Conservation (phyloP, 1,140 invertebrate genomes). For the Drosophila burlai region DNA sequence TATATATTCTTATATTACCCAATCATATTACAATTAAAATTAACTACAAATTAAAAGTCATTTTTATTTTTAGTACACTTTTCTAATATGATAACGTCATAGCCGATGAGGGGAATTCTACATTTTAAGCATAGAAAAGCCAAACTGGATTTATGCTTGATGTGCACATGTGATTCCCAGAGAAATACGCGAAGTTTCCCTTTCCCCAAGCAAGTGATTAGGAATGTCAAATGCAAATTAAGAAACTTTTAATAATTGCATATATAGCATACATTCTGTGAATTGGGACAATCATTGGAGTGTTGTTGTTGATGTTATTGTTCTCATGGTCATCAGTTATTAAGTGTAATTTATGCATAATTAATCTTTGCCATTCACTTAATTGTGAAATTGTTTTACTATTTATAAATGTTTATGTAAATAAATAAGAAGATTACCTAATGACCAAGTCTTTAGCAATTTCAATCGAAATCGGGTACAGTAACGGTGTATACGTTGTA, state of each 20-base stretch:
- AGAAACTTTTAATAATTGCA: slow-evolving; percentile 14
- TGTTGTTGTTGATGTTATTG: not conserved
- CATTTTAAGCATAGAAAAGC: slow-evolving; percentile 1
- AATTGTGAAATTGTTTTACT: slow-evolving; percentile 1
- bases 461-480: slow-evolving; percentile 2
- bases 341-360: slow-evolving; percentile 12
- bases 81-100: not conserved
- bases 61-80: not conserved
- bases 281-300: slow-evolving; percentile 24
- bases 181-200: not conserved
- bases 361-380: slow-evolving; percentile 2
- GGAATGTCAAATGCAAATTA: slow-evolving; percentile 8
- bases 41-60: not conserved
- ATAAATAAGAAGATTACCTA: not conserved
- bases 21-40: not conserved
- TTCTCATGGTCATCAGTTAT: slow-evolving; percentile 16
- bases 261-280: slow-evolving; percentile 18
- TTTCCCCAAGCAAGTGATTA: not conserved
- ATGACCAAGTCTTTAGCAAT: slow-evolving; percentile 12
- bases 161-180: slow-evolving; percentile 2
- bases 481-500: not conserved
- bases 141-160: slow-evolving; percentile 7
- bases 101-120: not conserved
- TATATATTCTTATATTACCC: not conserved
- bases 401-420: not conserved